phyloP scores from a whole-genome alignment of 2,113 vertebrate genomes.

The Podarcis raffonei region DNA sequence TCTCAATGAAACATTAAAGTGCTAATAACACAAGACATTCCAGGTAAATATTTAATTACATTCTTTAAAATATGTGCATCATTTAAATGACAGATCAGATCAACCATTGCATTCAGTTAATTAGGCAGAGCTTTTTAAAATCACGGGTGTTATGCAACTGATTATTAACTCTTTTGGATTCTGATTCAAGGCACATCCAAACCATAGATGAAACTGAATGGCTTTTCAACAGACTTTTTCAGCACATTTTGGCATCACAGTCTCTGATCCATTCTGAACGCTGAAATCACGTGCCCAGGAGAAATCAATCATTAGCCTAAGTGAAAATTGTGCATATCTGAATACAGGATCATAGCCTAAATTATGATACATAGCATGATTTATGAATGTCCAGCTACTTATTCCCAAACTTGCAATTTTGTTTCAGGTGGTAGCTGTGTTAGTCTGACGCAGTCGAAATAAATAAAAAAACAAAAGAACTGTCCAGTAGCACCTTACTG shows the following conservation, averaged over 20 bases:
- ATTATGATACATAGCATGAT: neutral
- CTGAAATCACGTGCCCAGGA: neutral
- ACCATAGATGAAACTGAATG: accelerated
- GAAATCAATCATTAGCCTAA: neutral
- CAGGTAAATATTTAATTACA: constrained; percentile 70
- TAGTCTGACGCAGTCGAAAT: too few species aligned
- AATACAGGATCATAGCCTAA: neutral
- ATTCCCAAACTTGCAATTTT: neutral
- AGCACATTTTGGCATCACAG: neutral
- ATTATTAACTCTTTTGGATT: constrained; percentile 42
- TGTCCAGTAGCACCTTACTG: too few species aligned
- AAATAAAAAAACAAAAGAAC: too few species aligned
- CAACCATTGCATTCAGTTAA: constrained; percentile 56
- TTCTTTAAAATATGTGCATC: constrained; percentile 46
- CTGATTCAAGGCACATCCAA: neutral
- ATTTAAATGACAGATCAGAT: constrained; percentile 60
- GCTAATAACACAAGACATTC: constrained; percentile 53
- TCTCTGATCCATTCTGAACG: neutral
- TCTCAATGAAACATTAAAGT: constrained; percentile 36
- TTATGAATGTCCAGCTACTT: neutral
- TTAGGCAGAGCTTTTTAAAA: constrained; percentile 51
- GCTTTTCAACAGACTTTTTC: neutral
- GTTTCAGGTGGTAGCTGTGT: neutral
- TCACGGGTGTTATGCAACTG: constrained; percentile 48
- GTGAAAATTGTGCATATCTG: neutral